Evolutionary conservation across 2,888 invertebrate genomes (phyloP), one percentile per base, ranked within the genome.

Genomic region (Mythimna impura): DNA sequence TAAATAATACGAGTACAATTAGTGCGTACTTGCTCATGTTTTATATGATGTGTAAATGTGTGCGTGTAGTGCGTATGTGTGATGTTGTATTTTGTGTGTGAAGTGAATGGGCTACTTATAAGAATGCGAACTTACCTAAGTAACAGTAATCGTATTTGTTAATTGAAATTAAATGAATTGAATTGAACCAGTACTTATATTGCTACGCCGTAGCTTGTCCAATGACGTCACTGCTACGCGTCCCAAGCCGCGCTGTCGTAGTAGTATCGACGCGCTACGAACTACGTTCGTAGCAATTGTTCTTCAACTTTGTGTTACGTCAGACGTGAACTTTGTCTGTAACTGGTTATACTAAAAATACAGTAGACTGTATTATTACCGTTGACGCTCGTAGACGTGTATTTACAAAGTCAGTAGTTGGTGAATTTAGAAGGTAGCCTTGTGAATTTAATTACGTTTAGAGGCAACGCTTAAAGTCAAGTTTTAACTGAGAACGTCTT

Each of bases 181-280:
- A n/a, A 5, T n/a, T 58, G 30, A 25, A 50, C 36, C 14, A 55
- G 47, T 0, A 17, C 25, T n/a, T n/a, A 1, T 34, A 54, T 47
- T 50, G 36, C 78, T 78, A 78, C 64, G 61, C 7, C 65, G 71
- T 71, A 71, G 61, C 20, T n/a, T 12, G 22, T 10, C 12, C 9
- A 17, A 25, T 78, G 60, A 78, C 63, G 47, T 65, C 78, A 71
- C 22, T 34, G 43, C 76, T 50, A 40, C 61, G 22, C 22, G 3
- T 22, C 30, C 43, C 34, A 10, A 7, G 61, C 54, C 60, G 70
- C 66, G 43, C 52, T 17, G 17, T 47, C 22, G 58, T 54, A 72
- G 78, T 30, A 30, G 22, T 57, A 58, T 54, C 22, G 55, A 61
- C 12, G 40, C 20, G 20, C 71, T 52, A 66, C 76, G 50, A 66